Conservation (phyloP, 2,888 invertebrate species). For the Parapristionchus giblindavisi region DNA sequence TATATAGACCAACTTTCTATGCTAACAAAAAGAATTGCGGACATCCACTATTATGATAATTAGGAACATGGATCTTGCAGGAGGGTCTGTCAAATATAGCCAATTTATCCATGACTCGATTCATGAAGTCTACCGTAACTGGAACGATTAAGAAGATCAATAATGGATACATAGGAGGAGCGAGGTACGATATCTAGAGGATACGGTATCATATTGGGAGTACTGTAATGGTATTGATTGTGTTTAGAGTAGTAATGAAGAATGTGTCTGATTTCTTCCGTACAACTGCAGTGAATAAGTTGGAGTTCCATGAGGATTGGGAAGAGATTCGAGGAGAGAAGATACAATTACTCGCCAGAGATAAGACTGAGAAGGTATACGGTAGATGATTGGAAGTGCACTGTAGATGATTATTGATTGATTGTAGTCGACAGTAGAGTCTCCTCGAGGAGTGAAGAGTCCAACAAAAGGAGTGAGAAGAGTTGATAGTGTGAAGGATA, state of each 20-base stretch:
- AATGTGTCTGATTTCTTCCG: conserved; percentile 91
- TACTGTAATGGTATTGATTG: conserved; percentile 4
- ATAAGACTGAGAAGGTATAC: conserved; percentile 38
- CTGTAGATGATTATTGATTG: conserved; percentile 3
- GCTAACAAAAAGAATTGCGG: not conserved
- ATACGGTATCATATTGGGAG: no score
- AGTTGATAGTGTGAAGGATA: conserved; percentile 61
- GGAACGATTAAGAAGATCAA: conserved; percentile 97
- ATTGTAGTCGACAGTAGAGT: conserved; percentile 5
- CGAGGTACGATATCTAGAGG: conserved; percentile 74
- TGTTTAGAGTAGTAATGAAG: conserved; percentile 83
- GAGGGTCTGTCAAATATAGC: conserved; percentile 55
- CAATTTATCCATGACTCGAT: conserved; percentile 54
- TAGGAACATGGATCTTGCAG: no score
- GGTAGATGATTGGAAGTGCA: not conserved
- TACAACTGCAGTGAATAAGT: conserved; percentile 95
- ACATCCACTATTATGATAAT: not conserved
- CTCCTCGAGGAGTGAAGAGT: conserved; percentile 7
- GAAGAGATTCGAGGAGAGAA: conserved; percentile 42
- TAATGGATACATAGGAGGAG: conserved; percentile 98
- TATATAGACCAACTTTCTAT: not conserved
- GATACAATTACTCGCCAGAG: conserved; percentile 38
- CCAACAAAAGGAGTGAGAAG: conserved; percentile 23
- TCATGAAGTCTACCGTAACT: conserved; percentile 77
- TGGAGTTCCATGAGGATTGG: conserved; percentile 75